phyloP scores from a whole-genome alignment of 2,113 vertebrate genomes.

The Leucoraja erinaceus region DNA sequence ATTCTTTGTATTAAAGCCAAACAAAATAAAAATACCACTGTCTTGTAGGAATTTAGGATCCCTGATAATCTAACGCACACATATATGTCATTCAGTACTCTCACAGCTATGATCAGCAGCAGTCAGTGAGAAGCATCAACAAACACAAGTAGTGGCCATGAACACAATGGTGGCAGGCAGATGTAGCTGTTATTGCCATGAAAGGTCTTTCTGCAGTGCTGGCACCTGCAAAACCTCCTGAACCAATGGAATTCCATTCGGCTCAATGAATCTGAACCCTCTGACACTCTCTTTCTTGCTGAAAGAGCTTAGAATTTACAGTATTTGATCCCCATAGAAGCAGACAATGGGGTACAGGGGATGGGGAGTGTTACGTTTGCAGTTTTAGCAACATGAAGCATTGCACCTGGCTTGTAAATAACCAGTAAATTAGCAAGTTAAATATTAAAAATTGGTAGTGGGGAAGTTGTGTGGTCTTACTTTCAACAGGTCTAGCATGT shows the following conservation, averaged over 20 bases:
- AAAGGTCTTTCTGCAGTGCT: constrained; percentile 39
- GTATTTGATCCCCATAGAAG: constrained; percentile 25
- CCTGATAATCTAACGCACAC: constrained; percentile 51
- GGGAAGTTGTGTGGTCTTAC: background rate
- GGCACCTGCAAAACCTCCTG: constrained; percentile 46
- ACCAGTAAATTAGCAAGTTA: constrained; percentile 10
- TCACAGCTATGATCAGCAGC: constrained; percentile 17
- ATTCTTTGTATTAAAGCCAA: constrained; percentile 54
- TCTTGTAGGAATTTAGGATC: constrained; percentile 46
- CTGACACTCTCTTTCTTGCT: constrained; percentile 39
- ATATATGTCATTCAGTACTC: constrained; percentile 48
- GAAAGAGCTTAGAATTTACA: constrained; percentile 50
- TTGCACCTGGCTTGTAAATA: constrained; percentile 43
- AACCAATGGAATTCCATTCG: constrained; percentile 42
- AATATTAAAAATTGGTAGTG: background rate
- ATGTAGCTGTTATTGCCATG: constrained; percentile 23
- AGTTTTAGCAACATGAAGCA: constrained; percentile 36
- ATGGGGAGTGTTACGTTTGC: constrained; percentile 31
- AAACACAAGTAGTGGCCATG: background rate
- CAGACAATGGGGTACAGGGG: constrained; percentile 41
- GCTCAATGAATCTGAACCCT: constrained; percentile 29
- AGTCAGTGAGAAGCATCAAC: constrained; percentile 40
- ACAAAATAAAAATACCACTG: constrained; percentile 54
- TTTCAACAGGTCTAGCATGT: background rate
- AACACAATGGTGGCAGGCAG: constrained; percentile 19